Evolutionary conservation across 2,113 vertebrate species (phyloP).

Genomic region (Merops nubicus): DNA sequence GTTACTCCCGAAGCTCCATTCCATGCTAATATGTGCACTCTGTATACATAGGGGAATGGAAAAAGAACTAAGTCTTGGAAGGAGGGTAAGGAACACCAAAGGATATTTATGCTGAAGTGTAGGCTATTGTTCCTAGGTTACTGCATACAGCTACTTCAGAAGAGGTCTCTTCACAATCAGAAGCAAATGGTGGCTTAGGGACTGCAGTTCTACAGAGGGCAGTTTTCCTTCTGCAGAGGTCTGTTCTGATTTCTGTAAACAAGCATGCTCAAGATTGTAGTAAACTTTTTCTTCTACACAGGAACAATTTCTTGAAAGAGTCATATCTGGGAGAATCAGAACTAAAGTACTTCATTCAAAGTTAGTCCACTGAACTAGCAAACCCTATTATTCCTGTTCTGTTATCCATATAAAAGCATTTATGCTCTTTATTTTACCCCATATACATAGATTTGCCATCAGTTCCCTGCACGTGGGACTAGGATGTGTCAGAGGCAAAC

Average conservation of each 20-base stretch:
- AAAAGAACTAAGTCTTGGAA: not conserved
- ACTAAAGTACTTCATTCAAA: not conserved
- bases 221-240: not conserved
- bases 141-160: not conserved
- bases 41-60: not conserved
- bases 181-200: not conserved
- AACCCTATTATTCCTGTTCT: not conserved
- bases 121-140: not conserved
- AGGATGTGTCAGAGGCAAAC: not conserved
- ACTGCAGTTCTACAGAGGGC: not conserved
- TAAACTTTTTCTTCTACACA: not conserved
- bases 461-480: not conserved
- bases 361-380: not conserved
- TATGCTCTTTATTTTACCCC: not conserved
- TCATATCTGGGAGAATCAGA: not conserved
- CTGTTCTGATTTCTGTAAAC: not conserved
- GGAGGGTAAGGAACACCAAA: not conserved
- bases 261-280: not conserved
- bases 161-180: not conserved
- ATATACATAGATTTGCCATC: not conserved
- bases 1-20: not conserved
- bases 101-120: not conserved
- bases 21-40: not conserved
- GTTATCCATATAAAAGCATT: not conserved
- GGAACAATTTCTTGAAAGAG: not conserved